Conservation (phyloP, 1,140 invertebrate species). For the Trypoxylus dichotomus region DNA sequence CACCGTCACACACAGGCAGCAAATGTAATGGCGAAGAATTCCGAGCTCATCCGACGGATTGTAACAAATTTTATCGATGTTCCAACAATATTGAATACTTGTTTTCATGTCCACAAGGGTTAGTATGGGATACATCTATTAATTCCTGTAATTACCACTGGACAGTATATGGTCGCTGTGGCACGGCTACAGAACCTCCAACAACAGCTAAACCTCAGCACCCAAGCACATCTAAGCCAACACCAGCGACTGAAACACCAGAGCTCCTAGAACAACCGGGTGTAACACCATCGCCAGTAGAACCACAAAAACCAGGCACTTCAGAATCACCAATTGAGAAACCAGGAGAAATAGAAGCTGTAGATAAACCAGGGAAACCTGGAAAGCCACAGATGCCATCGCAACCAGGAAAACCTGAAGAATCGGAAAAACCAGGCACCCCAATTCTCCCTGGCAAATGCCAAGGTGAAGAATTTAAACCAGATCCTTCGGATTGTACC, state of each 20-base stretch:
- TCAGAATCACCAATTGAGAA: conserved; percentile 31
- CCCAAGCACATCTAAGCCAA: background rate
- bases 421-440: conserved; percentile 37
- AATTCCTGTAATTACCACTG: conserved; percentile 29
- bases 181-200: background rate
- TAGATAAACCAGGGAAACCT: background rate
- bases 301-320: conserved; percentile 35
- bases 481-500: conserved; percentile 67
- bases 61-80: conserved; percentile 71
- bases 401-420: conserved; percentile 28
- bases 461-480: conserved; percentile 57
- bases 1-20: too few relatives aligned
- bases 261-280: conserved; percentile 30
- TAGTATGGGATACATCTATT: conserved; percentile 61
- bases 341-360: conserved; percentile 28
- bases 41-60: conserved; percentile 58
- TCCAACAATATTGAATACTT: conserved; percentile 61
- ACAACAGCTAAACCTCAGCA: background rate
- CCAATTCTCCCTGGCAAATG: conserved; percentile 42
- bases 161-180: conserved; percentile 29
- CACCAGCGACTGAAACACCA: conserved; percentile 28
- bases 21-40: conserved; percentile 56
- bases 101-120: conserved; percentile 67
- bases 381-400: conserved; percentile 23
- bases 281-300: conserved; percentile 19